Evolutionary conservation across 2,797 vertebrate genomes (phyloP).

Genomic region (Hephaestus fuliginosus): DNA sequence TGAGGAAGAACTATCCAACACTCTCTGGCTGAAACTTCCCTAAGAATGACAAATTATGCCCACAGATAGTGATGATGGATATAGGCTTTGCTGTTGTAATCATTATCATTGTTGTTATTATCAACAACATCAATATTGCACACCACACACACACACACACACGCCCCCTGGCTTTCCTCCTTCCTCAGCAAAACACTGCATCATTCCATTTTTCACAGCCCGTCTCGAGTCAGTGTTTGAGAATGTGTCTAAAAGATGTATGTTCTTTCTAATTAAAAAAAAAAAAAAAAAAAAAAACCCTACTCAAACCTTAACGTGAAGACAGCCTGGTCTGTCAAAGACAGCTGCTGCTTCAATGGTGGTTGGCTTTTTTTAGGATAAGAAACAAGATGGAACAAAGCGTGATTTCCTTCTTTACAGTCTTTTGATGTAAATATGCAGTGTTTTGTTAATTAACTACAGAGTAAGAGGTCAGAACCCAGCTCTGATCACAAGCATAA

Average conservation of each 20-base stretch:
- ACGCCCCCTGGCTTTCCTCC: slow-evolving; percentile 35
- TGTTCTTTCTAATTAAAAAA: slow-evolving; percentile 62
- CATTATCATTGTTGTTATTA: slow-evolving; percentile 71
- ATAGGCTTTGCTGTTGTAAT: slow-evolving; percentile 55
- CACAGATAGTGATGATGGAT: slow-evolving; percentile 68
- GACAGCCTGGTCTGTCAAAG: slow-evolving; percentile 36
- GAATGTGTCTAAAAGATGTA: slow-evolving; percentile 59
- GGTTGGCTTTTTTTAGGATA: slow-evolving; percentile 8
- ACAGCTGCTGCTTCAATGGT: slow-evolving; percentile 24
- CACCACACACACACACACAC: slow-evolving; percentile 30
- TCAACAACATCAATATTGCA: slow-evolving; percentile 69
- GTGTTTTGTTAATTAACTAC: neutral
- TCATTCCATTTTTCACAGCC: slow-evolving; percentile 61
- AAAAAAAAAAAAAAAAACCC: slow-evolving; percentile 36
- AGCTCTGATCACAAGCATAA: neutral
- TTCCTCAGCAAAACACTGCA: slow-evolving; percentile 57
- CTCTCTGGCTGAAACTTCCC: slow-evolving; percentile 38
- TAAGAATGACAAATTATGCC: slow-evolving; percentile 61
- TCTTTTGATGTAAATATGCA: neutral
- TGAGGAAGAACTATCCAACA: slow-evolving; percentile 18
- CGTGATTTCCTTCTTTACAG: neutral
- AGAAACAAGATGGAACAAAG: slow-evolving; percentile 15
- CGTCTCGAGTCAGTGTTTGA: slow-evolving; percentile 46
- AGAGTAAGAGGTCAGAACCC: no score
- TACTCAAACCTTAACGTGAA: slow-evolving; percentile 53